Base-by-base conservation (phyloP, 2,113 vertebrate genomes). In the Neoarius graeffei region DNA sequence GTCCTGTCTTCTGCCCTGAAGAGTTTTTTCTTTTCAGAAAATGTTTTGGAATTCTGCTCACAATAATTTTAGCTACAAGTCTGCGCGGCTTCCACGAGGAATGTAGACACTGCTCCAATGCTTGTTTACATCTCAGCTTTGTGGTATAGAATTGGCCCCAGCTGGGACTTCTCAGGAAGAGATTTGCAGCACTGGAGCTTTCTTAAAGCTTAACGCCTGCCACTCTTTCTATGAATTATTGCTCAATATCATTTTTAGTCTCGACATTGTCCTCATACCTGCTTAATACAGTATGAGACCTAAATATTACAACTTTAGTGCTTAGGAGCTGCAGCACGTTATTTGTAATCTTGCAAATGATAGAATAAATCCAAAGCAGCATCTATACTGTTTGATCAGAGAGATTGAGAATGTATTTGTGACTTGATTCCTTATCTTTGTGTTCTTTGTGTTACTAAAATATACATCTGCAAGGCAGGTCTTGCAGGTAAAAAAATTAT, bases 21-120 rank as follows among this genome's bases (percentile, higher is more conserved):
- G 73, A 69, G n/a, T 35, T 9, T n/a, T 57, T 69, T 11, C 9
- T 66, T 79, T 60, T n/a, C 42, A 60, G 19, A 87, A 64, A 60
- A 81, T 62, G 73, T 85, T 90, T 83, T 90, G 87, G 84, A 88
- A 84, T 76, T 79, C 59, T 93, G 85, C 81, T 91, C 85, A 60
- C 89, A 87, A 85, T 92, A 85, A 92, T 91, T 91, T 86, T 91
- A 90, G 90, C 88, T 92, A 90, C 90, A 89, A 92, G 91, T 94
- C 91, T 92, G 92, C 93, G 86, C 88, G 92, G 91, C 92, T 93
- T 92, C 90, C 89, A 93, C 93, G 92, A 94, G 92, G 93, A 94
- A 94, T 94, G 93, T 92, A 91, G 94, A 93, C 91, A 91, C 91
- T 82, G 59, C 84, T 88, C 89, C 92, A 50, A 88, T 93, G 92